Percentiles rank a stretch among this genome's conserved stretches.
Conservation (phyloP, 23 tunicate species). For the Ciona savignyi region DNA sequence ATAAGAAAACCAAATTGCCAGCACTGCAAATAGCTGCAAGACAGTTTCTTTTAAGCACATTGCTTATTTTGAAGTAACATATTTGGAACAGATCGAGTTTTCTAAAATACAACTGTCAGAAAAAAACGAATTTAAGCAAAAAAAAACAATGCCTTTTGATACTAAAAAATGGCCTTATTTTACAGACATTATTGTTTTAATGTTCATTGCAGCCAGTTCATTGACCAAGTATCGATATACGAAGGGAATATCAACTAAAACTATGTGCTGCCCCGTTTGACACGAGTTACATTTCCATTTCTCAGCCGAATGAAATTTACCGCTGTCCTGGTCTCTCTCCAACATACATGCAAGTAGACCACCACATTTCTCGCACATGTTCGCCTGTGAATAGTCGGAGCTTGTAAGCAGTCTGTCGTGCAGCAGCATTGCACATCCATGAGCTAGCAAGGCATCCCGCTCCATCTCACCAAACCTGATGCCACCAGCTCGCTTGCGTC, state of each 20-base stretch:
- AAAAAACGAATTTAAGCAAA: too few relatives aligned
- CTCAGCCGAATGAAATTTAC: background rate
- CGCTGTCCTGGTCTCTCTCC: background rate
- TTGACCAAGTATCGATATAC: conserved; percentile 59
- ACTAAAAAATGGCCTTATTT: conserved; percentile 2
- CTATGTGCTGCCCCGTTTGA: conserved; percentile 29
- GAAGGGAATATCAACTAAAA: conserved; percentile 56
- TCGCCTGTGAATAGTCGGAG: conserved; percentile 53
- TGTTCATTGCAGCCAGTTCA: conserved; percentile 91
- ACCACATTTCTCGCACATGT: conserved; percentile 77
- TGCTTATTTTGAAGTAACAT: too few relatives aligned
- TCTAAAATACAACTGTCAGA: too few relatives aligned
- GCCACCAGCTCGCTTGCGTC: conserved; percentile 89
- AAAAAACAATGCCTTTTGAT: too few relatives aligned
- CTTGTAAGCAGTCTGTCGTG: conserved; percentile 56
- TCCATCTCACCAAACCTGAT: conserved; percentile 99
- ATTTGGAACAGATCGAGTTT: too few relatives aligned
- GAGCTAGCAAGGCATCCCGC: conserved; percentile 90
- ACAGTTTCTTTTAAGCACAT: too few relatives aligned
- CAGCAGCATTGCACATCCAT: conserved; percentile 67
- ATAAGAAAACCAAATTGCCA: too few relatives aligned
- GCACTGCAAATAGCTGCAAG: too few relatives aligned
- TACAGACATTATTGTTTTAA: conserved; percentile 45
- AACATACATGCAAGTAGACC: conserved; percentile 10
- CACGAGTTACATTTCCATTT: conserved; percentile 45